Percentiles rank a stretch among this genome's conserved stretches.
phyloP scores from a whole-genome alignment of 2,888 invertebrate genomes.

The Chirona hameri region DNA sequence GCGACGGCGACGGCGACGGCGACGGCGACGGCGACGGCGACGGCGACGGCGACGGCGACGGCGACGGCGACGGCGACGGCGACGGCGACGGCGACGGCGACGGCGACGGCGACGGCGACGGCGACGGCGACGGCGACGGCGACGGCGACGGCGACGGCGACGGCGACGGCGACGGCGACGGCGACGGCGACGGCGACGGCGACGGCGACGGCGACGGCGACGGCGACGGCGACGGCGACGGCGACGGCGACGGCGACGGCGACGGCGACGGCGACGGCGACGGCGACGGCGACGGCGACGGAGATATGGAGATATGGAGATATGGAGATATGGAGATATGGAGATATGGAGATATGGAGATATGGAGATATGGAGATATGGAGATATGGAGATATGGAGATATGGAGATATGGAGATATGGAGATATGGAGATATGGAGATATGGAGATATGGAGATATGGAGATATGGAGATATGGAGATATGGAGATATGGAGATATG shows the following conservation, averaged over 20 bases:
- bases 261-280: constrained; percentile 22
- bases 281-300: constrained; percentile 22
- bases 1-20: constrained; percentile 5
- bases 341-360: too few relatives aligned
- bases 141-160: constrained; percentile 23
- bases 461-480: too few relatives aligned
- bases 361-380: too few relatives aligned
- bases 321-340: too few relatives aligned
- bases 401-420: too few relatives aligned
- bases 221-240: constrained; percentile 6
- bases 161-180: constrained; percentile 8
- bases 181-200: constrained; percentile 25
- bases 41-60: not conserved
- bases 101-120: not conserved
- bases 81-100: constrained; percentile 23
- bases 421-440: too few relatives aligned
- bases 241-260: constrained; percentile 22
- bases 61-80: constrained; percentile 3
- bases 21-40: not conserved
- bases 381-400: too few relatives aligned
- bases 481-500: too few relatives aligned
- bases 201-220: constrained; percentile 23
- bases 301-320: not conserved
- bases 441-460: too few relatives aligned
- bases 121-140: constrained; percentile 6